Conservation (phyloP, 2,113 vertebrate species). For the Excalfactoria chinensis region DNA sequence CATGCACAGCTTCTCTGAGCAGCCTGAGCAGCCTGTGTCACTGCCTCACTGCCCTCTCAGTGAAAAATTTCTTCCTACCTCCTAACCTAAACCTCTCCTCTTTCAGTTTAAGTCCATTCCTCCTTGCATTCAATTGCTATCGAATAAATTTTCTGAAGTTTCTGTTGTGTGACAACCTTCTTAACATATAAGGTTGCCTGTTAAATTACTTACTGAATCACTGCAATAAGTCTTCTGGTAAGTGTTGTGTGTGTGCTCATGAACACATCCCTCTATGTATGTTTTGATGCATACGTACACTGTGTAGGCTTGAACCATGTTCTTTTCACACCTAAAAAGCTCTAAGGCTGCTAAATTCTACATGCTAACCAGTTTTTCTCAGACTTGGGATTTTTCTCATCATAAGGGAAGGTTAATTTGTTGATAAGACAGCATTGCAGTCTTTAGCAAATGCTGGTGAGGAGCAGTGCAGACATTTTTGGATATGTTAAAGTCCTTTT, state of each 20-base stretch:
- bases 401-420: not conserved
- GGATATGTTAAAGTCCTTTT: not conserved
- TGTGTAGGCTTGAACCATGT: not conserved
- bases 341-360: not conserved
- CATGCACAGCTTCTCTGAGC: too few species aligned
- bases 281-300: not conserved
- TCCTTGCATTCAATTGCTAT: not conserved
- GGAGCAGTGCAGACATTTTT: not conserved
- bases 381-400: not conserved
- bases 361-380: not conserved
- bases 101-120: too few species aligned
- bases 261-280: fast-evolving
- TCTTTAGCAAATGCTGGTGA: not conserved
- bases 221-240: not conserved
- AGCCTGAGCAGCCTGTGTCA: too few species aligned
- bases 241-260: fast-evolving
- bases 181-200: not conserved
- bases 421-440: not conserved
- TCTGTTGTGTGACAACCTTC: not conserved
- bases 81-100: too few species aligned
- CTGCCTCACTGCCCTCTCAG: too few species aligned
- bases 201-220: not conserved
- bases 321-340: not conserved
- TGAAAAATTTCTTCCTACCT: too few species aligned
- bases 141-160: not conserved